Evolutionary conservation across 2,113 vertebrate species (phyloP).

Genomic region (Xenopus borealis): DNA sequence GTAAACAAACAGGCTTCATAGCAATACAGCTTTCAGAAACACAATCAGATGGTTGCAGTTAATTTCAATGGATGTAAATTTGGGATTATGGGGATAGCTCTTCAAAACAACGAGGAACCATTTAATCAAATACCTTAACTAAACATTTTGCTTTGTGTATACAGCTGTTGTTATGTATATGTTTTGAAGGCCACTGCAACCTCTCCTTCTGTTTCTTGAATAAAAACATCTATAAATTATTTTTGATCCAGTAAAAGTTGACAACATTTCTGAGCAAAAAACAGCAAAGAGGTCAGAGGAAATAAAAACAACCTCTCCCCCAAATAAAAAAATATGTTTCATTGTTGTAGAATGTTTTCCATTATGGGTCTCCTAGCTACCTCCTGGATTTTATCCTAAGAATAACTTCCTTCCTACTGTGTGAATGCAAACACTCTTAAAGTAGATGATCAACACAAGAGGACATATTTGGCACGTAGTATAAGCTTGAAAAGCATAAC

Average conservation of each 20-base stretch:
- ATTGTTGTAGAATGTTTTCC: conserved; percentile 28
- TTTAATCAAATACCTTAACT: neutral
- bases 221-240: conserved; percentile 1
- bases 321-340: conserved; percentile 4
- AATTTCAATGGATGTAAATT: too few species aligned
- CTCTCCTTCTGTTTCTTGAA: neutral
- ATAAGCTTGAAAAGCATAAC: neutral
- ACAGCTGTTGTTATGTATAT: conserved; percentile 13
- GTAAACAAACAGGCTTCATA: too few species aligned
- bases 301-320: conserved; percentile 12
- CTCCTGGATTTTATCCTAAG: conserved; percentile 32
- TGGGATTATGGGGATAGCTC: neutral
- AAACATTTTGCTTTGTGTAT: neutral
- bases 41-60: too few species aligned
- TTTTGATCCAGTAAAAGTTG: neutral
- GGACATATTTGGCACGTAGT: neutral
- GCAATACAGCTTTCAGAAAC: too few species aligned
- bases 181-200: neutral
- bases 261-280: conserved; percentile 21
- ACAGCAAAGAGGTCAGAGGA: neutral
- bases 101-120: neutral
- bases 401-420: conserved; percentile 35
- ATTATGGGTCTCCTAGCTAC: conserved; percentile 6
- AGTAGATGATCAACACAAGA: neutral
- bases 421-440: conserved; percentile 20